Conservation (phyloP, 2,113 vertebrate species). For the Strigops habroptila region DNA sequence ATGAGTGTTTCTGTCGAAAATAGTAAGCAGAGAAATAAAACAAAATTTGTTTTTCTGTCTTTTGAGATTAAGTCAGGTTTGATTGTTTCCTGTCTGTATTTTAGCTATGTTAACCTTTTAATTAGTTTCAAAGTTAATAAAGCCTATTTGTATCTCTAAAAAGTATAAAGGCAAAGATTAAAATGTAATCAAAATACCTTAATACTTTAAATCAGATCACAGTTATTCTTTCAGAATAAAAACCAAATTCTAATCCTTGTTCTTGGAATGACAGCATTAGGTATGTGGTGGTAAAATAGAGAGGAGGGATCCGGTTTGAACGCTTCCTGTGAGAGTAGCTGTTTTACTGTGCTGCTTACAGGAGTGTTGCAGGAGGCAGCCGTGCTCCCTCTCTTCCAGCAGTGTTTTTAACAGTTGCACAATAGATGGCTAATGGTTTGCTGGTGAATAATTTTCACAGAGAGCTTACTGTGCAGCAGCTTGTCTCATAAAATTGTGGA, state of each 20-base stretch:
- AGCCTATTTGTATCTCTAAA: not conserved
- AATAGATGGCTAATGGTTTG: not conserved
- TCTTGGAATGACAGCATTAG: not conserved
- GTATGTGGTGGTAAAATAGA: not conserved
- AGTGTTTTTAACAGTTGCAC: not conserved
- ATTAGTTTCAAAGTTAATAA: not conserved
- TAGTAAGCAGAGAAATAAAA: not conserved
- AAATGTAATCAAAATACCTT: not conserved
- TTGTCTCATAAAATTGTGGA: not conserved
- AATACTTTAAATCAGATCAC: not conserved
- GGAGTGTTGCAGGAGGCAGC: not conserved
- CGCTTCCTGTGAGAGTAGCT: not conserved
- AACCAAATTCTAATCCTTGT: not conserved
- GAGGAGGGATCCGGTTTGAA: not conserved
- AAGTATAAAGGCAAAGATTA: not conserved
- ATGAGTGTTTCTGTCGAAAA: not conserved
- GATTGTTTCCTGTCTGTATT: not conserved
- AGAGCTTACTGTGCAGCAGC: not conserved
- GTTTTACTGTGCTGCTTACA: not conserved
- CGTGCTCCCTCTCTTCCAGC: not conserved
- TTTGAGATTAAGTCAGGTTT: not conserved
- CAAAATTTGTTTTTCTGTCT: not conserved
- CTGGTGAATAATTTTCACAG: not conserved
- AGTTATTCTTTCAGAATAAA: not conserved
- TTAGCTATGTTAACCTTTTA: not conserved